Evolutionary conservation across 2,888 invertebrate species (phyloP), one percentile per base, ranked within the genome.

Genomic region (Ganaspis brasiliensis): DNA sequence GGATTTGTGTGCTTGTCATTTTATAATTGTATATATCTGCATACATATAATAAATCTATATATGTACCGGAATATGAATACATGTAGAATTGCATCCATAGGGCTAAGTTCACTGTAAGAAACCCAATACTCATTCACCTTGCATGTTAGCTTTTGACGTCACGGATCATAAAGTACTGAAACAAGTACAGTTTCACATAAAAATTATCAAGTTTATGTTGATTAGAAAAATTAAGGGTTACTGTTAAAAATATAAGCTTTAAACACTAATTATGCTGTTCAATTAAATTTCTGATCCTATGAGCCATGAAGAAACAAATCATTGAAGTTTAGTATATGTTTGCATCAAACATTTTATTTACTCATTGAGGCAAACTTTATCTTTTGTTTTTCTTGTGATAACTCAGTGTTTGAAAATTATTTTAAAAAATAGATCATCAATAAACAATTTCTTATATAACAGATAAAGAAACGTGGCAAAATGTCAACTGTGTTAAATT

Each of bases 111-210:
- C 75, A 74, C 75, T 71, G 78, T 78, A 80, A 76, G 86, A 83
- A 86, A 87, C 83, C 81, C 79, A 82, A 87, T 78, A 86, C 85
- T 82, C 76, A 79, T 83, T 79, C 84, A 85, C 84, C 84, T 85
- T 85, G 85, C 81, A 80, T 76, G 81, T 83, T 83, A 79, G 75
- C 80, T 76, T 72, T 80, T 82, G 82, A 83, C 85, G 81, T 84
- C 81, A 83, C 72, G 84, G 76, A 77, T 82, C 81, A 79, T 82
- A 82, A 82, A 82, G 76, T 79, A 80, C 37, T 26, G 24, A 40
- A 67, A 67, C 24, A 45, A 67, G 21, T 45, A 45, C 40, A 45
- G 14, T 67, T 45, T 67, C n/a, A 24, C 16, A 16, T 31, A 63
- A 67, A 45, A 67, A 67, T 24, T 14, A 40, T 45, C n/a, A 67